Percentiles rank a stretch among this genome's conserved stretches.
These are phyloP conservation scores for Xerus inauris DNA, from an alignment of 2,113 vertebrate species.

Conservation along the genomic window DNA sequence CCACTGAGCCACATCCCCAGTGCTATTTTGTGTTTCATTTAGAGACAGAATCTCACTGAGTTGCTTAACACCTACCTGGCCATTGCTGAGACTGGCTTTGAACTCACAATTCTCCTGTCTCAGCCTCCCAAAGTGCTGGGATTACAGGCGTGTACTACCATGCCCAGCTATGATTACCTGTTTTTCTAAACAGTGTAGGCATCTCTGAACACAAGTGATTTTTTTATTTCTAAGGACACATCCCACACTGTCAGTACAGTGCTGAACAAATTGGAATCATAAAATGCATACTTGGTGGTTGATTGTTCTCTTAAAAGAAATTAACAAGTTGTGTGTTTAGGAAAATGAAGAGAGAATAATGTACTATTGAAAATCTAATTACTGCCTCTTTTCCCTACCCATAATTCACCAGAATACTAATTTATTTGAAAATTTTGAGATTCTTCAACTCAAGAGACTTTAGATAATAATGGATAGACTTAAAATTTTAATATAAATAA, in stretches of 20 bases:
- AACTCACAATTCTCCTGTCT: too few relatives aligned
- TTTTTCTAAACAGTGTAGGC: background rate
- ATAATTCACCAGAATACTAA: background rate
- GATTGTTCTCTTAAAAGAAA: background rate
- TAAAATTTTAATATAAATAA: background rate
- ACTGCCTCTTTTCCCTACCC: background rate
- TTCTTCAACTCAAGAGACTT: background rate
- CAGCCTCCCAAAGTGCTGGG: too few relatives aligned
- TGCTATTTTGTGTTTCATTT: too few relatives aligned
- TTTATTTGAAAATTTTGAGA: slow-evolving; percentile 7
- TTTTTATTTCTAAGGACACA: rapidly evolving
- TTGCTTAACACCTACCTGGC: too few relatives aligned
- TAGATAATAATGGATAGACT: background rate
- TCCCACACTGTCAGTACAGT: background rate
- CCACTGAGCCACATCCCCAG: too few relatives aligned
- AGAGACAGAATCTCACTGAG: too few relatives aligned
- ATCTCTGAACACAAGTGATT: background rate
- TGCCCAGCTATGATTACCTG: too few relatives aligned
- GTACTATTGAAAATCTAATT: background rate
- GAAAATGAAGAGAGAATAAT: background rate
- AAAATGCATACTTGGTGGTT: background rate
- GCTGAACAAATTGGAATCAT: background rate
- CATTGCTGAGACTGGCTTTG: too few relatives aligned
- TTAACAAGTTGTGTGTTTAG: background rate
- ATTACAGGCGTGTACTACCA: too few relatives aligned